These are phyloP conservation scores for Nerophis ophidion DNA, from an alignment of 2,113 vertebrate species.

Conservation along the genomic window DNA sequence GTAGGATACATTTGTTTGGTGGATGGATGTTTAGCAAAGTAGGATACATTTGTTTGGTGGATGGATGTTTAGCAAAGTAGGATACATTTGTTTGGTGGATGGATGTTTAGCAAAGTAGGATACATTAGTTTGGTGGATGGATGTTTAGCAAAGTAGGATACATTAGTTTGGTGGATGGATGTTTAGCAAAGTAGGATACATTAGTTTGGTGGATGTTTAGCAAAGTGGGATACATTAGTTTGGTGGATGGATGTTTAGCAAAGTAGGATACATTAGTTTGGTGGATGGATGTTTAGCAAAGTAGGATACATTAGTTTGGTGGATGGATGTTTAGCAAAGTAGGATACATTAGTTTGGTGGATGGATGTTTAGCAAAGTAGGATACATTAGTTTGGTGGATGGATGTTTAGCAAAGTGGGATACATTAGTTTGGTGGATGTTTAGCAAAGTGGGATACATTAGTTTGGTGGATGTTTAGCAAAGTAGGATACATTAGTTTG, in stretches of 20 bases:
- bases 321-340: conserved; percentile 16
- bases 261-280: conserved; percentile 37
- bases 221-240: conserved; percentile 35
- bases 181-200: conserved; percentile 35
- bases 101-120: conserved; percentile 23
- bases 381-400: conserved; percentile 40
- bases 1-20: conserved; percentile 37
- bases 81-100: conserved; percentile 40
- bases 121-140: conserved; percentile 33
- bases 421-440: conserved; percentile 31
- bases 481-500: conserved; percentile 37
- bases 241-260: conserved; percentile 16
- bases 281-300: conserved; percentile 17
- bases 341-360: conserved; percentile 39
- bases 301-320: conserved; percentile 37
- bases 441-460: conserved; percentile 34
- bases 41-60: conserved; percentile 39
- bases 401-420: conserved; percentile 23
- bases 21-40: conserved; percentile 16
- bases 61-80: conserved; percentile 18
- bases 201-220: conserved; percentile 20
- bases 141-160: conserved; percentile 30
- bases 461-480: conserved; percentile 18
- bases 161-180: conserved; percentile 25
- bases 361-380: conserved; percentile 18